Conservation (phyloP, 2,113 vertebrate genomes). For the Clarias gariepinus region DNA sequence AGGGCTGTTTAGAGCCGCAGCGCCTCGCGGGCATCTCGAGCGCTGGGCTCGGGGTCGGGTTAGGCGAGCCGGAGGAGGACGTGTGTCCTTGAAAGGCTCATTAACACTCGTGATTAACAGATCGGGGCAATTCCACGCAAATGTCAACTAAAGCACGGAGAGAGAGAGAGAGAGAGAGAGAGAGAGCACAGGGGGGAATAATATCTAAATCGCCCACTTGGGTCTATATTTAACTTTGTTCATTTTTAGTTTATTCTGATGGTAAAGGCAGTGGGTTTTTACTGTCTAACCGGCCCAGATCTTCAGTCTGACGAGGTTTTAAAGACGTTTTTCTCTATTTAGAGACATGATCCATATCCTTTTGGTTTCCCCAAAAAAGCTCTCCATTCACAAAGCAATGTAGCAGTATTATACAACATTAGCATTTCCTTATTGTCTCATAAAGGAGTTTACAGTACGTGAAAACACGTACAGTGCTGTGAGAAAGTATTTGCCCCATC, state of each 20-base stretch:
- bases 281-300: neutral
- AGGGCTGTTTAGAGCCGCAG: conserved; percentile 38
- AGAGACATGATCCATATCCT: neutral
- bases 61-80: conserved; percentile 26
- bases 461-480: neutral
- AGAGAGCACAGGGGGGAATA: neutral
- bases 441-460: neutral
- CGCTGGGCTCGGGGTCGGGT: conserved; percentile 26
- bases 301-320: neutral
- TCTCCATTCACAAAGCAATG: neutral
- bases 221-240: neutral
- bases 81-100: conserved; percentile 34
- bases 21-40: neutral
- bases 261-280: neutral
- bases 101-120: conserved; percentile 18
- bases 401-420: neutral
- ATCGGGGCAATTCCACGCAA: neutral
- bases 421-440: neutral
- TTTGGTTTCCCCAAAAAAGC: neutral
- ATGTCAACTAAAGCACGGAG: neutral
- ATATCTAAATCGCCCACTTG: conserved; percentile 1
- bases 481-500: too few relatives aligned
- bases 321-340: neutral
- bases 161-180: too few relatives aligned
- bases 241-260: neutral